Evolutionary conservation across 2,113 vertebrate species (phyloP).

Genomic region (Pachycephala philippinensis): DNA sequence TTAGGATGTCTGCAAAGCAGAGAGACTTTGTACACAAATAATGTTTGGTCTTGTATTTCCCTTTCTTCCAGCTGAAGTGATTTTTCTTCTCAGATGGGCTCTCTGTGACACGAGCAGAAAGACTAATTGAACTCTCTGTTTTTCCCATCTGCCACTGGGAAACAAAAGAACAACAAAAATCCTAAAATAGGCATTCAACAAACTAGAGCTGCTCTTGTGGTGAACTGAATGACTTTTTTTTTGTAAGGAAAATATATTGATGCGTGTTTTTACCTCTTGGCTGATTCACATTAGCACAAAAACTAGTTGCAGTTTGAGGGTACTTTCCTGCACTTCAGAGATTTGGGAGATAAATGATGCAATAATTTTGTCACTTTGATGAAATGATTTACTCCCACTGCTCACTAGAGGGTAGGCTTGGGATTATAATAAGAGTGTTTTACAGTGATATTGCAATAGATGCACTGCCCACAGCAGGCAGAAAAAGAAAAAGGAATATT

Average conservation of each 20-base stretch:
- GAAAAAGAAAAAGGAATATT: neutral
- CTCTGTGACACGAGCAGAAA: neutral
- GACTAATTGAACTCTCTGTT: neutral
- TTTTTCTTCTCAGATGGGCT: neutral
- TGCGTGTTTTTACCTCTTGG: neutral
- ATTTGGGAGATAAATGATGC: neutral
- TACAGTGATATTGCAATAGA: neutral
- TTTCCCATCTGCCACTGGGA: neutral
- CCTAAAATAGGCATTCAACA: neutral
- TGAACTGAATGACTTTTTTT: neutral
- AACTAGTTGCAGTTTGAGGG: neutral
- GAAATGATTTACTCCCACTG: constrained; percentile 27
- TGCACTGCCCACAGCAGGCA: neutral
- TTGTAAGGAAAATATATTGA: neutral
- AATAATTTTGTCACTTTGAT: neutral
- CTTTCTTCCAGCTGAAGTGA: neutral
- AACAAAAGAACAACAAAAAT: neutral
- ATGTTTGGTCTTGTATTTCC: neutral
- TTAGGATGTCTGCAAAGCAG: neutral
- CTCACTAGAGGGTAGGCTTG: constrained; percentile 70
- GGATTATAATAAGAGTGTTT: constrained; percentile 11
- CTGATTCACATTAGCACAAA: neutral
- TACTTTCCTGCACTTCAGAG: neutral
- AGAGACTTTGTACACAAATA: neutral
- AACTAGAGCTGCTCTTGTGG: neutral